These are phyloP conservation scores for Sander lucioperca DNA, from an alignment of 2,113 vertebrate genomes.

Conservation along the genomic window DNA sequence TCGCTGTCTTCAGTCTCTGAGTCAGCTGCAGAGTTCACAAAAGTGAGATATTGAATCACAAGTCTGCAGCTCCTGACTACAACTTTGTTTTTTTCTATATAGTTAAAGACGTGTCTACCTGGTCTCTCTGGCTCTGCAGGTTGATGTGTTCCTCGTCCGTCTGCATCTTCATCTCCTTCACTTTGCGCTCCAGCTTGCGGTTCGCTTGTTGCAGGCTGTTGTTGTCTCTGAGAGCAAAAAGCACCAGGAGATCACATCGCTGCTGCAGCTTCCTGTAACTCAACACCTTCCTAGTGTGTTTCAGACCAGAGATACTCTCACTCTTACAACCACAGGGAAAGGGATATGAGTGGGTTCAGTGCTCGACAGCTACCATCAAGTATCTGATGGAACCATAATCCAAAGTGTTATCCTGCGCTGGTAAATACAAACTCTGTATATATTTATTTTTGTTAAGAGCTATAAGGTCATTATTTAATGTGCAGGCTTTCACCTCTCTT, in stretches of 20 bases:
- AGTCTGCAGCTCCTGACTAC: background rate
- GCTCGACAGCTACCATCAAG: background rate
- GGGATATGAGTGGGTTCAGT: conserved; percentile 39
- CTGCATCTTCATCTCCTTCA: conserved; percentile 95
- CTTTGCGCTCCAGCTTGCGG: conserved; percentile 93
- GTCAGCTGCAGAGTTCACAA: conserved; percentile 85
- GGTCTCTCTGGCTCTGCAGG: conserved; percentile 93
- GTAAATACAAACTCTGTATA: background rate
- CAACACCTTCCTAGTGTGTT: conserved; percentile 44
- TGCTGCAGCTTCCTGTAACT: conserved; percentile 54
- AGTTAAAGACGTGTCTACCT: conserved; percentile 72
- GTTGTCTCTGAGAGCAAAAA: conserved; percentile 87
- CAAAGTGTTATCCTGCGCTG: background rate
- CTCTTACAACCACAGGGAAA: conserved; percentile 42
- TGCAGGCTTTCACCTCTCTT: conserved; percentile 86
- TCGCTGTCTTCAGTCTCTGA: conserved; percentile 93
- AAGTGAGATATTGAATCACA: conserved; percentile 18
- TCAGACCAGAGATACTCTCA: conserved; percentile 22
- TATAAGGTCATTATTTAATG: background rate
- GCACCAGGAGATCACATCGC: conserved; percentile 33
- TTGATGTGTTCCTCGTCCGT: conserved; percentile 92
- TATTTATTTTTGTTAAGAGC: background rate
- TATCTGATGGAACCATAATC: conserved; percentile 4
- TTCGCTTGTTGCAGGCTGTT: conserved; percentile 91
- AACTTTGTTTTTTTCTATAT: background rate